phyloP scores from a whole-genome alignment of 2,113 vertebrate genomes.

The Ochotona princeps region DNA sequence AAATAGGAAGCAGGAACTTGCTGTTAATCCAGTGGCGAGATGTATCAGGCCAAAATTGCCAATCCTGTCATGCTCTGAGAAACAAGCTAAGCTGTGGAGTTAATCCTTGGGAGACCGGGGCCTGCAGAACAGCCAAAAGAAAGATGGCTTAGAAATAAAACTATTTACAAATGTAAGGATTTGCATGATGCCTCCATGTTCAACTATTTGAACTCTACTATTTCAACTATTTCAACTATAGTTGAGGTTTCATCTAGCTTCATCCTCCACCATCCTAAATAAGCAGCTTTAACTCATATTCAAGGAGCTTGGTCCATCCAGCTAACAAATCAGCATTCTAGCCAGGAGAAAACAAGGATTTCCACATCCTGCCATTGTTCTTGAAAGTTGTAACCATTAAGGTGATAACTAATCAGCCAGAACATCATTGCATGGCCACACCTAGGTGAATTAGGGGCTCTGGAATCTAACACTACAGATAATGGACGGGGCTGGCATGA shows the following conservation, averaged over 20 bases:
- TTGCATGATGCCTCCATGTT: not conserved
- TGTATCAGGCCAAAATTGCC: too few species aligned
- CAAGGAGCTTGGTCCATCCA: not conserved
- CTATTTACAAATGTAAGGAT: constrained; percentile 1
- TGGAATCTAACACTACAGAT: not conserved
- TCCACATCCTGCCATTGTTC: not conserved
- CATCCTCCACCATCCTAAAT: not conserved
- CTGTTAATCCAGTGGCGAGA: too few species aligned
- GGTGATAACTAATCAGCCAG: not conserved
- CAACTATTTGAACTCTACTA: too few species aligned
- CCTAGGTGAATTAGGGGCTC: not conserved
- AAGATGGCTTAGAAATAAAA: not conserved
- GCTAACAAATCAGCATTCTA: not conserved
- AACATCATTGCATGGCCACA: not conserved
- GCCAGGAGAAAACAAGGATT: not conserved
- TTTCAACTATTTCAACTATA: too few species aligned
- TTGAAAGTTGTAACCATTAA: not conserved
- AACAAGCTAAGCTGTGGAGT: too few species aligned
- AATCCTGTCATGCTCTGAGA: too few species aligned
- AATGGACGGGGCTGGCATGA: not conserved
- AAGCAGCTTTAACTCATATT: not conserved
- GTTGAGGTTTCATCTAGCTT: not conserved
- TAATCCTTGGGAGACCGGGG: too few species aligned
- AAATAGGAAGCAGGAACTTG: too few species aligned
- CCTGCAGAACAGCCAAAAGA: not conserved